Evolutionary conservation across 2,797 vertebrate species (phyloP).

Genomic region (Cetoscarus ocellatus): DNA sequence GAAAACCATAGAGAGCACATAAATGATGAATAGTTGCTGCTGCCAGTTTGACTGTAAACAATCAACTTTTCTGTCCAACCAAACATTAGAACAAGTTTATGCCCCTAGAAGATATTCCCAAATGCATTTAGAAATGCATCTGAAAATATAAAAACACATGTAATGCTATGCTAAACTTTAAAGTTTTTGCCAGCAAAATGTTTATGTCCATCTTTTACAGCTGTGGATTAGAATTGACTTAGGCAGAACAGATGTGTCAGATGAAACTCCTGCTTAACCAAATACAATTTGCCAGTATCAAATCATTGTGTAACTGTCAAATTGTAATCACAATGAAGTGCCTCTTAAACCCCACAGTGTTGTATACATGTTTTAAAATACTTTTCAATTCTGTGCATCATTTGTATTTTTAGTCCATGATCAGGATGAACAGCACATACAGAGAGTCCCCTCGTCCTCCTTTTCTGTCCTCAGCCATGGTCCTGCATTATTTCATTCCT

Average conservation of each 20-base stretch:
- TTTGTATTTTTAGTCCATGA: conserved; percentile 16
- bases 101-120: background rate
- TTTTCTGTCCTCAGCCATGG: conserved; percentile 23
- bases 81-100: conserved; percentile 1
- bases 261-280: background rate
- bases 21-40: conserved; percentile 20
- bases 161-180: conserved; percentile 2
- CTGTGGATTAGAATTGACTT: background rate
- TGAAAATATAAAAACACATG: background rate
- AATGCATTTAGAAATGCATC: background rate
- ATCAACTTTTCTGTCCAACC: conserved; percentile 1
- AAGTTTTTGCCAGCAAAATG: background rate
- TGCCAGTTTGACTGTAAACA: conserved; percentile 12
- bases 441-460: conserved; percentile 30
- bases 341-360: background rate
- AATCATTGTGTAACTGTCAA: conserved; percentile 1
- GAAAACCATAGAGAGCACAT: background rate
- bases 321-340: background rate
- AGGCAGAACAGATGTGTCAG: background rate
- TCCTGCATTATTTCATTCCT: background rate
- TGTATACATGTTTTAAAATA: background rate
- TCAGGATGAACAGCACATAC: conserved; percentile 16
- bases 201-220: conserved; percentile 31
- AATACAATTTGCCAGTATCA: conserved; percentile 1
- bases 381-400: background rate